These are phyloP conservation scores for Trichacis sp. DNA, from an alignment of 2,888 invertebrate species.

Conservation along the genomic window DNA sequence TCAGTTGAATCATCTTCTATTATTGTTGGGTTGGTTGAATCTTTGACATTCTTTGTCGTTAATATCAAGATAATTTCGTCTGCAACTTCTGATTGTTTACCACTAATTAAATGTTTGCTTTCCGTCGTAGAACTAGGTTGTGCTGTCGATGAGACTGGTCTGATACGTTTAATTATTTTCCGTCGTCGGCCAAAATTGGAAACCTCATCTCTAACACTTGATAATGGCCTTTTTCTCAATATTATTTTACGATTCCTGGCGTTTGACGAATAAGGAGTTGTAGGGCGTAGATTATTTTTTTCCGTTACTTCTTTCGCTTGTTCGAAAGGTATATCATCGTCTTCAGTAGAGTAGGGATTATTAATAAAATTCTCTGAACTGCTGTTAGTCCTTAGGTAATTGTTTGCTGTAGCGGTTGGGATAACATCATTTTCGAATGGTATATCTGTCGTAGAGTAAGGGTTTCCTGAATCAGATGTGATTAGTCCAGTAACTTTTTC, in stretches of 20 bases:
- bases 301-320: not conserved
- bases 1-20: not conserved
- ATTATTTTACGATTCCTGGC: constrained; percentile 47
- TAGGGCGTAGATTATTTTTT: not conserved
- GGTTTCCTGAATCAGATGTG: constrained; percentile 27
- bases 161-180: constrained; percentile 56
- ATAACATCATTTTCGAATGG: constrained; percentile 21
- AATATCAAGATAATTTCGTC: constrained; percentile 4
- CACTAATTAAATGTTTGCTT: constrained; percentile 11
- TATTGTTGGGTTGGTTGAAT: not conserved
- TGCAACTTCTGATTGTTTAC: constrained; percentile 10
- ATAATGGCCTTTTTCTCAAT: constrained; percentile 47
- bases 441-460: constrained; percentile 27
- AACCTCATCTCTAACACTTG: constrained; percentile 19
- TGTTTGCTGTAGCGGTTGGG: constrained; percentile 8
- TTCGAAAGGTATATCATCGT: not conserved
- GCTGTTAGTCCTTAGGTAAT: not conserved
- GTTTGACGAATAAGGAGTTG: constrained; percentile 19
- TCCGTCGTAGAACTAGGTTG: constrained; percentile 7
- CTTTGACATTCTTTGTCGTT: not conserved
- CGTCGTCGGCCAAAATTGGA: constrained; percentile 43
- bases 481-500: constrained; percentile 18
- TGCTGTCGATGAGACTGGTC: constrained; percentile 39
- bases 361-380: not conserved
- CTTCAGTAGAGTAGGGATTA: not conserved